A percentile compares a stretch with the other conserved stretches of the same genome.
These are phyloP conservation scores for Torymus texanus DNA, from an alignment of 2,888 invertebrate species.

Conservation along the genomic window DNA sequence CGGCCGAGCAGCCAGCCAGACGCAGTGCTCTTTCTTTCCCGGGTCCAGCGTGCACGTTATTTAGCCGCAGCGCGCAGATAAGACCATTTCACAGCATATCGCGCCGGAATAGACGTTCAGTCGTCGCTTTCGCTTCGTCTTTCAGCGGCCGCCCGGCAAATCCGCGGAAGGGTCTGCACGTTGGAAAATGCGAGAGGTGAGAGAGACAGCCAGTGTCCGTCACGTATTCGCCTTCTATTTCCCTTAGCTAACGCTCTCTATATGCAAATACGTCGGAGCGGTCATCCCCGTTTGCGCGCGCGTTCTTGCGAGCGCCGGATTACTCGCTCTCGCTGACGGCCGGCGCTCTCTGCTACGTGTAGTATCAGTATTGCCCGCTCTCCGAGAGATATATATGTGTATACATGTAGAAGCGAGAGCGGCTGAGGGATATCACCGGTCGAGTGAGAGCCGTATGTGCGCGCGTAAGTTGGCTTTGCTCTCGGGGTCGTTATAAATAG, in stretches of 20 bases:
- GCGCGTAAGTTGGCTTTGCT: conserved; percentile 54
- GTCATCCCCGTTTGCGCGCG: conserved; percentile 53
- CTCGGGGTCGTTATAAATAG: conserved; percentile 70
- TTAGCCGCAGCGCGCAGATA: conserved; percentile 23
- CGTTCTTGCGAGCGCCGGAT: conserved; percentile 55
- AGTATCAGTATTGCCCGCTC: conserved; percentile 19
- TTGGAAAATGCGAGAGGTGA: background rate
- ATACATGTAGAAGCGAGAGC: background rate
- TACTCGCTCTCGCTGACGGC: conserved; percentile 49
- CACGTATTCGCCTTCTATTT: conserved; percentile 75
- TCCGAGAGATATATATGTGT: background rate
- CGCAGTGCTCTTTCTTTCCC: conserved; percentile 58
- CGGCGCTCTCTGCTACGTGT: conserved; percentile 15
- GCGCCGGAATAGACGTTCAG: conserved; percentile 54
- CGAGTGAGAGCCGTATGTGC: conserved; percentile 48
- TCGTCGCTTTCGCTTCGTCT: conserved; percentile 55
- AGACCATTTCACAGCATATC: conserved; percentile 9
- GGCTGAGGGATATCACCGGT: conserved; percentile 61
- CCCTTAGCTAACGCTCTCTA: conserved; percentile 73
- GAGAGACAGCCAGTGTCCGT: conserved; percentile 62
- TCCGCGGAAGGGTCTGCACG: conserved; percentile 66
- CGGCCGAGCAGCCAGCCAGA: conserved; percentile 43
- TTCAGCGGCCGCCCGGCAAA: conserved; percentile 53
- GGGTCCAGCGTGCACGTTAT: conserved; percentile 15
- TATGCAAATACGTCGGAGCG: conserved; percentile 73